phyloP scores from a whole-genome alignment of 2,888 invertebrate species.

The Cryptosula pallasiana region DNA sequence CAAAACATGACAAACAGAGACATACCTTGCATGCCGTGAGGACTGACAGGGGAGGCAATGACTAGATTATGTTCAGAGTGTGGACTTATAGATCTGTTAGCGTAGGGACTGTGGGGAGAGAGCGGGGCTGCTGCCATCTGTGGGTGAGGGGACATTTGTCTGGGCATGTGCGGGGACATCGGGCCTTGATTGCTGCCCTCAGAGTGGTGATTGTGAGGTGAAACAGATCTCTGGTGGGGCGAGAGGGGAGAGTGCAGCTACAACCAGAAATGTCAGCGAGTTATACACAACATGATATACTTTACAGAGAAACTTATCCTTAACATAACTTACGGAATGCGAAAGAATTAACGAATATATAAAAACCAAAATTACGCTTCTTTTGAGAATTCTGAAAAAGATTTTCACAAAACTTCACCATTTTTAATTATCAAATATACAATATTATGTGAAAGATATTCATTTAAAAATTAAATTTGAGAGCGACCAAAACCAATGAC shows the following conservation, averaged over 20 bases:
- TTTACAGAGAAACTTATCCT: too few species aligned
- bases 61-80: not conserved
- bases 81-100: constrained; percentile 12
- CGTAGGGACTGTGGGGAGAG: constrained; percentile 12
- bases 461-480: too few species aligned
- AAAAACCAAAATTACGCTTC: too few species aligned
- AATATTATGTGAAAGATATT: too few species aligned
- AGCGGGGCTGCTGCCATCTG: not conserved
- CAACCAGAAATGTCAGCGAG: not conserved
- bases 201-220: constrained; percentile 3
- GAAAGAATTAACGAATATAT: too few species aligned
- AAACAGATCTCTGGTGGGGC: constrained; percentile 18
- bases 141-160: not conserved
- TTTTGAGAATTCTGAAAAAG: too few species aligned
- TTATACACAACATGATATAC: too few species aligned
- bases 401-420: too few species aligned
- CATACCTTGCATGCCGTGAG: not conserved
- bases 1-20: too few species aligned
- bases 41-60: not conserved
- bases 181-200: not conserved
- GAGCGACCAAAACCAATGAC: too few species aligned
- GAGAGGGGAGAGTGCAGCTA: constrained; percentile 11
- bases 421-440: too few species aligned
- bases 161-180: not conserved
- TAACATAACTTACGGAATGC: too few species aligned